Evolutionary conservation across 2,797 vertebrate species (phyloP).

Genomic region (Periparus ater): DNA sequence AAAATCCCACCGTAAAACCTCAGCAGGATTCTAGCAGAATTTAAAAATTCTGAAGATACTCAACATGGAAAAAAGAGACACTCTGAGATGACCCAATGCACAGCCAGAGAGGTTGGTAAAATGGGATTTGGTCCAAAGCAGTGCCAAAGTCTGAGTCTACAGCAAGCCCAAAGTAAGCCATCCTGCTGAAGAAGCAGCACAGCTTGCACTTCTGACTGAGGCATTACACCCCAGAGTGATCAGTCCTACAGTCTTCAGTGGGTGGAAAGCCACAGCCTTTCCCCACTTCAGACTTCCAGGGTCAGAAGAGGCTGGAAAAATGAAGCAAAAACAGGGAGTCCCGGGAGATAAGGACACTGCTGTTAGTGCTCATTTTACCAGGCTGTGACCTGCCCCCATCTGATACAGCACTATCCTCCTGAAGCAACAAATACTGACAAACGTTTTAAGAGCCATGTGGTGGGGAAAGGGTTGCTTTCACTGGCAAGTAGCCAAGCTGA

Average conservation of each 20-base stretch:
- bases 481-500: slow-evolving; percentile 47
- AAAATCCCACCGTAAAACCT: neutral
- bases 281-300: neutral
- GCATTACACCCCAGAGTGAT: neutral
- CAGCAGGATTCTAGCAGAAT: neutral
- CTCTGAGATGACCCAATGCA: neutral
- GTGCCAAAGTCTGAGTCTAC: neutral
- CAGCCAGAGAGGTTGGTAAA: neutral
- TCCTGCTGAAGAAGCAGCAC: neutral
- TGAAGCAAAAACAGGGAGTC: neutral
- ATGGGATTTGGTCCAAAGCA: neutral
- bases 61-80: neutral
- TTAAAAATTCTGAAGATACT: neutral
- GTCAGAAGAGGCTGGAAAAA: neutral
- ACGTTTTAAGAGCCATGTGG: neutral
- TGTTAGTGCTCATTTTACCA: neutral
- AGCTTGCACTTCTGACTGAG: neutral
- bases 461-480: slow-evolving; percentile 32
- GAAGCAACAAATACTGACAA: slow-evolving; percentile 35
- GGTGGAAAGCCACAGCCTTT: neutral
- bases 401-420: neutral
- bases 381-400: neutral
- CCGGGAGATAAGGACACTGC: neutral
- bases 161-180: neutral
- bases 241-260: neutral